phyloP scores from a whole-genome alignment of 2,113 vertebrate genomes.

The chimpanzee (Pan troglodytes) region NHGRI_mPanTro3-v2.1_pri NC_072404.2:132745001-132745500 shows the following conservation, averaged over 20 bases:
- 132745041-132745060: not conserved
- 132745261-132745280: conserved; percentile 26
- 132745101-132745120: not conserved
- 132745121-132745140: accelerated
- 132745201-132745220: not conserved
- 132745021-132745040: conserved; percentile 6
- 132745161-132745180: conserved; percentile 36
- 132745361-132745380: conserved; percentile 7
- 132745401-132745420: not conserved
- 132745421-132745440: not conserved
- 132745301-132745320: not conserved
- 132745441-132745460: conserved; percentile 17
- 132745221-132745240: conserved; percentile 25
- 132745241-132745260: conserved; percentile 35
- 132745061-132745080: conserved; percentile 19
- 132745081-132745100: conserved; percentile 4
- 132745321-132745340: conserved; percentile 4
- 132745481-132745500: conserved; percentile 6
- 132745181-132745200: not conserved
- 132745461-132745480: not conserved
- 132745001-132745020: conserved; percentile 40
- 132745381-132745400: not conserved
- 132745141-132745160: not conserved
- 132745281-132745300: conserved; percentile 30
- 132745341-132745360: not conserved